These are phyloP conservation scores for Cyrtodaria siliqua DNA, from an alignment of 2,888 invertebrate species.

Conservation along the genomic window DNA sequence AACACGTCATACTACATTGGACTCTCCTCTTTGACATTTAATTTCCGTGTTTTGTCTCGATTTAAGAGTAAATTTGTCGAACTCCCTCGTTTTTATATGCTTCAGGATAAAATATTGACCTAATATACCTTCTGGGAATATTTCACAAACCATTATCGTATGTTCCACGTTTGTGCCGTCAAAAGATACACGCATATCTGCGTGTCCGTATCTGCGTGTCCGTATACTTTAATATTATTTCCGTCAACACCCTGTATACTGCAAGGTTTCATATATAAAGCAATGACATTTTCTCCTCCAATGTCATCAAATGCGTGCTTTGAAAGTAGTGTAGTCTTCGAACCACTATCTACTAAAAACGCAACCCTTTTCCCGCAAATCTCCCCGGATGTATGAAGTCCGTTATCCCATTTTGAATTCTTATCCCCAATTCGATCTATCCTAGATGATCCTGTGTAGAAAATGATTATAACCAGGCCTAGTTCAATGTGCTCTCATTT, in stretches of 20 bases:
- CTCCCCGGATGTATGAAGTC: not conserved
- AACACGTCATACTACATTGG: constrained; percentile 8
- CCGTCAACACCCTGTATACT: constrained; percentile 21
- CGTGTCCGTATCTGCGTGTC: constrained; percentile 4
- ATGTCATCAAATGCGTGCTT: constrained; percentile 15
- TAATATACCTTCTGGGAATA: too few species aligned
- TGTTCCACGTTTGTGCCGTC: not conserved
- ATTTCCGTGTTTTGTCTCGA: constrained; percentile 1
- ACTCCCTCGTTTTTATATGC: constrained; percentile 20
- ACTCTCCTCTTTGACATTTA: constrained; percentile 11
- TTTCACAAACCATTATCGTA: constrained; percentile 26
- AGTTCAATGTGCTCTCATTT: not conserved
- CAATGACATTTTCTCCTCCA: not conserved
- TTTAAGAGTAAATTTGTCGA: constrained; percentile 10
- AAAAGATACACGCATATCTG: not conserved
- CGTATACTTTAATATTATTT: constrained; percentile 8
- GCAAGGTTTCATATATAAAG: not conserved
- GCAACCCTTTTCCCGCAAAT: not conserved
- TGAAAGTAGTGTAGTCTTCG: constrained; percentile 40
- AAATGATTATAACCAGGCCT: too few species aligned
- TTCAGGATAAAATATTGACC: constrained; percentile 3
- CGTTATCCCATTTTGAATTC: constrained; percentile 17
- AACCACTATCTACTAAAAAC: constrained; percentile 36
- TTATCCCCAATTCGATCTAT: too few species aligned
- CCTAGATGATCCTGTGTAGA: too few species aligned